Evolutionary conservation across 2,888 invertebrate genomes (phyloP).

Genomic region (Cataglyphis rosenhaueri): DNA sequence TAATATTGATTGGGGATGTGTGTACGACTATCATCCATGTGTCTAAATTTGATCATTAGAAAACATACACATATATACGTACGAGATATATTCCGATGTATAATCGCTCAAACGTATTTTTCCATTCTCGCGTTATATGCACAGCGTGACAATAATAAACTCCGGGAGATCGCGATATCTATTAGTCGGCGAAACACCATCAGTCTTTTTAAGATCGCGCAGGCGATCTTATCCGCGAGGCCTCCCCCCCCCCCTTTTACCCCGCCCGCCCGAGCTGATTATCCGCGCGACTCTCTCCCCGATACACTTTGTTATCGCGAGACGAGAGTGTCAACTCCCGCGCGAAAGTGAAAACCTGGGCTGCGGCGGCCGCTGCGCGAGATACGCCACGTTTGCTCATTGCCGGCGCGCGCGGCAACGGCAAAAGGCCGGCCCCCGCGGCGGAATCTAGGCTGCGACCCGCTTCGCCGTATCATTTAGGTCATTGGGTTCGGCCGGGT

Average conservation of each 20-base stretch:
- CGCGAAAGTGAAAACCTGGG: slow-evolving; percentile 76
- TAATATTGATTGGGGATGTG: neutral
- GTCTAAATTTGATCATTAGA: neutral
- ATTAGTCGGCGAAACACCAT: slow-evolving; percentile 17
- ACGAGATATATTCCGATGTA: neutral
- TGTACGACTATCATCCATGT: neutral
- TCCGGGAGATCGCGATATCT: slow-evolving; percentile 16
- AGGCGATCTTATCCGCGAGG: slow-evolving; percentile 20
- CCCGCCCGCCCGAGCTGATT: neutral
- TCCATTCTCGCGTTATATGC: neutral
- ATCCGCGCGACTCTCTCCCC: slow-evolving; percentile 47
- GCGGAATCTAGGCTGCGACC: slow-evolving; percentile 81
- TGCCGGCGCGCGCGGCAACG: slow-evolving; percentile 65
- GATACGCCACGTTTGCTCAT: slow-evolving; percentile 66
- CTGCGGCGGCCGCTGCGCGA: slow-evolving; percentile 47
- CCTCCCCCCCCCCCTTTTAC: neutral
- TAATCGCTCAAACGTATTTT: neutral
- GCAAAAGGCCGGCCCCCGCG: slow-evolving; percentile 69
- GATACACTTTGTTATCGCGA: slow-evolving; percentile 70
- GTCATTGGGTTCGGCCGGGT: slow-evolving; percentile 78
- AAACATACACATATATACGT: neutral
- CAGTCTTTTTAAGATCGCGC: slow-evolving; percentile 39
- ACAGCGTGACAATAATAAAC: slow-evolving; percentile 14
- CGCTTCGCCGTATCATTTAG: slow-evolving; percentile 80
- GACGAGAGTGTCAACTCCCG: slow-evolving; percentile 79